Evolutionary conservation across 1,140 invertebrate genomes (phyloP).

Genomic region (Copidosoma floridanum): DNA sequence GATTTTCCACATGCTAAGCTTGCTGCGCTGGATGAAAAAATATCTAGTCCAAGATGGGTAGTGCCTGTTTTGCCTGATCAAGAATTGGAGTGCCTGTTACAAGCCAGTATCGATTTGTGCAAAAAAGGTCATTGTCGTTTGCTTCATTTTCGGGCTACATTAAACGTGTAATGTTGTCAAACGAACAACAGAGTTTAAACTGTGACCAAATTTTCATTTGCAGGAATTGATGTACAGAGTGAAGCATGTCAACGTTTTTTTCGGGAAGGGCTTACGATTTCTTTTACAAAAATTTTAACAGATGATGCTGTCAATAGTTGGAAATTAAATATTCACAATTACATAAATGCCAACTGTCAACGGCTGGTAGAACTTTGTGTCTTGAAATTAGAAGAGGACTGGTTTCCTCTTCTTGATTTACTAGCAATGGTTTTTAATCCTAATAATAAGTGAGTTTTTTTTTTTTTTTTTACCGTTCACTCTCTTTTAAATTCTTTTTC

Average conservation of each 20-base stretch:
- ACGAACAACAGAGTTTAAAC: neutral
- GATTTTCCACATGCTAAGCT: constrained; percentile 87
- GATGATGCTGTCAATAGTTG: constrained; percentile 97
- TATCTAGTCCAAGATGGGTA: constrained; percentile 91
- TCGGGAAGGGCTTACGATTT: constrained; percentile 89
- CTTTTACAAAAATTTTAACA: constrained; percentile 96
- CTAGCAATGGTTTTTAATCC: constrained; percentile 92
- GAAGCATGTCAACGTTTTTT: constrained; percentile 94
- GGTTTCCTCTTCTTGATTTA: constrained; percentile 89
- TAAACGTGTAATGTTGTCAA: neutral
- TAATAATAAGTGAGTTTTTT: constrained; percentile 75
- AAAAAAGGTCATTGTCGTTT: constrained; percentile 63
- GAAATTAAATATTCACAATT: constrained; percentile 96
- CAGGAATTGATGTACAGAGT: constrained; percentile 84
- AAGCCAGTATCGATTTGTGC: constrained; percentile 85
- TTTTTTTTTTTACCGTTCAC: too few relatives aligned
- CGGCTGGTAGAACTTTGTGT: constrained; percentile 90
- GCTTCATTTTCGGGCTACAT: neutral
- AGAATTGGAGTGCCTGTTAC: constrained; percentile 88
- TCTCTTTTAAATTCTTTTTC: neutral
- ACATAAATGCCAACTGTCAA: constrained; percentile 91
- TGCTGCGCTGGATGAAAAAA: constrained; percentile 89
- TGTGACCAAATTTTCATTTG: constrained; percentile 27
- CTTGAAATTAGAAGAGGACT: constrained; percentile 86
- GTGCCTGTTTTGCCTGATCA: constrained; percentile 95